These are phyloP conservation scores for Drosophila nigrodunni DNA, from an alignment of 1,140 invertebrate species.

Conservation along the genomic window DNA sequence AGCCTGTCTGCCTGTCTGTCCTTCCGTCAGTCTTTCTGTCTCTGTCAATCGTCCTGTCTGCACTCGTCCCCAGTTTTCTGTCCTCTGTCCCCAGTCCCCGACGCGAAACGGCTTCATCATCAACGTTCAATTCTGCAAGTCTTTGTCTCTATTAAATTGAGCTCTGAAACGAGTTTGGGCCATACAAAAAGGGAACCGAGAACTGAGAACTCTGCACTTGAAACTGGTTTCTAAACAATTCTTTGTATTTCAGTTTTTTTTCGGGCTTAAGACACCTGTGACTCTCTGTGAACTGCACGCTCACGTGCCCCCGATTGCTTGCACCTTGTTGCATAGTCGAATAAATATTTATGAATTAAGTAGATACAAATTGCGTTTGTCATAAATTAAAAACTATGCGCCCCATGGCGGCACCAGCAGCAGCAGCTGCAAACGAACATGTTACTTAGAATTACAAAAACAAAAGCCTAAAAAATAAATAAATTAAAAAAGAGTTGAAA, in stretches of 20 bases:
- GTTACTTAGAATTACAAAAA: not conserved
- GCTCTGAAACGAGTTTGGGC: slow-evolving; percentile 22
- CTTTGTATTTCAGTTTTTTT: slow-evolving; percentile 15
- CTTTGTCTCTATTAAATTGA: slow-evolving; percentile 35
- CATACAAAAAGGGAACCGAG: slow-evolving; percentile 3
- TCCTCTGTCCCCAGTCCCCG: slow-evolving; percentile 35
- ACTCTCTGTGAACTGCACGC: slow-evolving; percentile 43
- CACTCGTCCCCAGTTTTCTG: slow-evolving; percentile 27
- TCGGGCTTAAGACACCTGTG: slow-evolving; percentile 63
- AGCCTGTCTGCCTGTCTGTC: not conserved
- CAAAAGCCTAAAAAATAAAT: not conserved
- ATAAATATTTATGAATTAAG: slow-evolving; percentile 74
- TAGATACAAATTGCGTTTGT: slow-evolving; percentile 68
- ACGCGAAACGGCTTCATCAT: slow-evolving; percentile 63
- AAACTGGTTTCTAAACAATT: slow-evolving; percentile 40
- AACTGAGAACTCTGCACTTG: slow-evolving; percentile 10
- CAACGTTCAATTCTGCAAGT: slow-evolving; percentile 25
- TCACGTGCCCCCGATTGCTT: slow-evolving; percentile 61
- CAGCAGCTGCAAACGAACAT: slow-evolving; percentile 12
- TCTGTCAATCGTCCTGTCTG: slow-evolving; percentile 17
- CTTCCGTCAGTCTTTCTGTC: too few species aligned
- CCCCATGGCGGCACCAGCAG: slow-evolving; percentile 18
- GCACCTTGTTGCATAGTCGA: slow-evolving; percentile 27
- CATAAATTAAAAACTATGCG: slow-evolving; percentile 44
- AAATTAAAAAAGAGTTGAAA: not conserved